Base-by-base conservation (phyloP, 2,888 invertebrate species). In the Himalopsyche japonica region DNA sequence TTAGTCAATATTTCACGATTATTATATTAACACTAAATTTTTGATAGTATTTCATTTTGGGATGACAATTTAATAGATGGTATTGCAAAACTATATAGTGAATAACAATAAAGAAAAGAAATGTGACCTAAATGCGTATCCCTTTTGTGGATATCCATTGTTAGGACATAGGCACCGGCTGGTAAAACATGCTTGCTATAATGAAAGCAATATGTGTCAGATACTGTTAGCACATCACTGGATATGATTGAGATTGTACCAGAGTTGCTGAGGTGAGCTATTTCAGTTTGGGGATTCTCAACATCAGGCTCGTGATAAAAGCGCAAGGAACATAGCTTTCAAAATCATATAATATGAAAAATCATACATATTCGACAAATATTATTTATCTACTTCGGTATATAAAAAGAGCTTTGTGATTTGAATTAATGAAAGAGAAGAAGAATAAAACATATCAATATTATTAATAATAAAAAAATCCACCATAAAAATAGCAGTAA, bases 191-290 rank as follows among this genome's bases (percentile, higher is more conserved):
- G 80, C 37, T 80, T 82, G 20, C 78, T 78, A 77, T 85, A 83
- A 85, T 43, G 83, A 85, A 78, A 81, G 83, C 83, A 85, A 85
- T 85, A 85, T 83, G 81, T 81, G 85, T 83, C 85, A 83, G 80
- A 76, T 79, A 64, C 80, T 80, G 83, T 85, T 81, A 85, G 79
- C 85, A 80, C 80, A 76, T 82, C 85, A 77, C 78, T 79, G 82
- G 78, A 24, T 70, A 81, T 78, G 81, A 83, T 85, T 79, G 76
- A 85, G 81, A 80, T 77, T 82, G 82, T 82, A 76, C 64, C 49
- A 34, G 81, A 81, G 30, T 70, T 70, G 70, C 27, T 70, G 70
- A 70, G 70, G 70, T 70, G 70, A 70, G 70, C 70, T 70, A 70
- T 70, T 70, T 70, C 70, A 27, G 12, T 70, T 70, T 27, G 20